phyloP scores from a whole-genome alignment of 2,797 vertebrate genomes.

The Thaleichthys pacificus region DNA sequence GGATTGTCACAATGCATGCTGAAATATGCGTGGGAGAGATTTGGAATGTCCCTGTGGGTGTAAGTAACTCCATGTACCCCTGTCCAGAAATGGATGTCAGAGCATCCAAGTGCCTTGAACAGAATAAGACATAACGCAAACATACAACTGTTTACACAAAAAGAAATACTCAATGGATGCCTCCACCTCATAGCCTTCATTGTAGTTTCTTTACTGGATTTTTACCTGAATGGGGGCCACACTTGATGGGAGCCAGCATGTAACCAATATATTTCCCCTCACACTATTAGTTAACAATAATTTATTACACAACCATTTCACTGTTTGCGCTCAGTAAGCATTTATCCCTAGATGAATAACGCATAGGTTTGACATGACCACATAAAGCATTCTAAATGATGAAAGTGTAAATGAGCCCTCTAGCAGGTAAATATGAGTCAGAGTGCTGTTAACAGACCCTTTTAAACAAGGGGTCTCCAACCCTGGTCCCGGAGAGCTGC shows the following conservation, averaged over 20 bases:
- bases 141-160: background rate
- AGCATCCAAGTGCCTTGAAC: background rate
- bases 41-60: background rate
- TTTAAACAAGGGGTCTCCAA: background rate
- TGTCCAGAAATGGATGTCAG: background rate
- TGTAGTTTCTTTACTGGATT: slow-evolving; percentile 7
- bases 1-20: background rate
- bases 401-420: slow-evolving; percentile 37
- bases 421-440: slow-evolving; percentile 34
- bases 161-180: background rate
- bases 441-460: background rate
- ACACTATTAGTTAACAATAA: slow-evolving; percentile 23
- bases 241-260: slow-evolving; percentile 7
- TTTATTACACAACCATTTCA: slow-evolving; percentile 30
- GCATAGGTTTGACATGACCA: slow-evolving; percentile 31
- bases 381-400: slow-evolving; percentile 17
- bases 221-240: background rate
- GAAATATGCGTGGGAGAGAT: background rate
- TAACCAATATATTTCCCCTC: slow-evolving; percentile 19
- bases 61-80: no score
- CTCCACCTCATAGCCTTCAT: slow-evolving; percentile 8
- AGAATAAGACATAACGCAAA: background rate
- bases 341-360: slow-evolving; percentile 38
- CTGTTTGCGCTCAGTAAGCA: slow-evolving; percentile 10
- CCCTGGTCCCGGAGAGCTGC: no score